Percentiles rank a stretch among this genome's conserved stretches.
Conservation (phyloP, 1,140 invertebrate species). For the Adoxophyes honmai region DNA sequence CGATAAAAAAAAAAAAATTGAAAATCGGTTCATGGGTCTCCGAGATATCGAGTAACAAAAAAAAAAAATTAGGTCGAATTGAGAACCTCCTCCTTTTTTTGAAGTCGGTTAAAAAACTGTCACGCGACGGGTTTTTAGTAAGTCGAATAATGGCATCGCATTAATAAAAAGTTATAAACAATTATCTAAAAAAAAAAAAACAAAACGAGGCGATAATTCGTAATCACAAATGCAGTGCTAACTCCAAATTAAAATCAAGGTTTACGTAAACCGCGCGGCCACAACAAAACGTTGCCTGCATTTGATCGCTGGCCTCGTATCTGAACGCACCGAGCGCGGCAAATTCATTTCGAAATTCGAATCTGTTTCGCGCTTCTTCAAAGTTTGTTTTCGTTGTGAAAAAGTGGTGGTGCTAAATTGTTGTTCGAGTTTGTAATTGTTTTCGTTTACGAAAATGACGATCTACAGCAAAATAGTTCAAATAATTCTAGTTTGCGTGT, state of each 20-base stretch:
- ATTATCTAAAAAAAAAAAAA: too few relatives aligned
- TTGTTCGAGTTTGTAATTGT: slow-evolving; percentile 11
- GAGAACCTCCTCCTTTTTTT: too few relatives aligned
- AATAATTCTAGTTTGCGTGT: slow-evolving; percentile 69
- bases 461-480: slow-evolving; percentile 74
- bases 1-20: too few relatives aligned
- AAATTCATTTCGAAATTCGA: slow-evolving; percentile 8
- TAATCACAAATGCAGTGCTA: too few relatives aligned
- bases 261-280: slow-evolving; percentile 24
- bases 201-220: too few relatives aligned
- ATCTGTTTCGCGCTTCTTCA: not conserved
- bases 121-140: too few relatives aligned
- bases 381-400: not conserved
- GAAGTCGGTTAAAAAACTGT: too few relatives aligned
- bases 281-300: slow-evolving; percentile 32
- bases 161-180: too few relatives aligned
- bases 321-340: slow-evolving; percentile 21
- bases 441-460: slow-evolving; percentile 52
- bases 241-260: slow-evolving; percentile 47
- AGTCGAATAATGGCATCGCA: too few relatives aligned
- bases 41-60: too few relatives aligned
- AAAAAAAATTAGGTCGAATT: too few relatives aligned
- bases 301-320: slow-evolving; percentile 27
- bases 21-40: too few relatives aligned
- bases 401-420: not conserved